phyloP scores from a whole-genome alignment of 1,140 invertebrate genomes.

The Planococcus citri region DNA sequence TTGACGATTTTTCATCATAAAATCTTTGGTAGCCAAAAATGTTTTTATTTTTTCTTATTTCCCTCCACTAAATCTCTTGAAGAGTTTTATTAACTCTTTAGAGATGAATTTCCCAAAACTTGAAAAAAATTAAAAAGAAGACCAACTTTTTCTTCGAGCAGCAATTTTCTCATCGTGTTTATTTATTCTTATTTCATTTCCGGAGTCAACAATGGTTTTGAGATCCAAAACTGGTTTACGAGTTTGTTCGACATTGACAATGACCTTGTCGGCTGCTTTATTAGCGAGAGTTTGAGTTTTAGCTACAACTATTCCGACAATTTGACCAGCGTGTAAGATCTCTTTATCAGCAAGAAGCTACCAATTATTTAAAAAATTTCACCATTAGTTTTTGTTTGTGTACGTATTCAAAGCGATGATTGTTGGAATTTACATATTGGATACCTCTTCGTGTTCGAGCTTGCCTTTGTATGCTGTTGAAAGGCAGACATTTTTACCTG shows the following conservation, averaged over 20 bases:
- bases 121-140: too few species aligned
- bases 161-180: not conserved
- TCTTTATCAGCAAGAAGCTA: conserved; percentile 39
- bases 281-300: conserved; percentile 43
- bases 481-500: conserved; percentile 55
- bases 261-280: conserved; percentile 48
- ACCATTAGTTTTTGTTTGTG: too few species aligned
- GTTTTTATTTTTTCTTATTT: too few species aligned
- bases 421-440: too few species aligned
- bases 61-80: too few species aligned
- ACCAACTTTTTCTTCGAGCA: not conserved
- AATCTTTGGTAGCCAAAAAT: too few species aligned
- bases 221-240: conserved; percentile 46
- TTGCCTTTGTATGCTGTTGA: conserved; percentile 21
- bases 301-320: conserved; percentile 56
- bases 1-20: too few species aligned
- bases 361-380: too few species aligned
- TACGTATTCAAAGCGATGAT: too few species aligned
- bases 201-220: conserved; percentile 42
- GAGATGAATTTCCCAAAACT: too few species aligned
- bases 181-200: conserved; percentile 33
- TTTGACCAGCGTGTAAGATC: conserved; percentile 54
- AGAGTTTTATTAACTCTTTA: too few species aligned
- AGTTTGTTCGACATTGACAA: conserved; percentile 47
- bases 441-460: too few species aligned